Evolutionary conservation across 1,140 invertebrate species (phyloP).

Genomic region (Drosophila albomicans): DNA sequence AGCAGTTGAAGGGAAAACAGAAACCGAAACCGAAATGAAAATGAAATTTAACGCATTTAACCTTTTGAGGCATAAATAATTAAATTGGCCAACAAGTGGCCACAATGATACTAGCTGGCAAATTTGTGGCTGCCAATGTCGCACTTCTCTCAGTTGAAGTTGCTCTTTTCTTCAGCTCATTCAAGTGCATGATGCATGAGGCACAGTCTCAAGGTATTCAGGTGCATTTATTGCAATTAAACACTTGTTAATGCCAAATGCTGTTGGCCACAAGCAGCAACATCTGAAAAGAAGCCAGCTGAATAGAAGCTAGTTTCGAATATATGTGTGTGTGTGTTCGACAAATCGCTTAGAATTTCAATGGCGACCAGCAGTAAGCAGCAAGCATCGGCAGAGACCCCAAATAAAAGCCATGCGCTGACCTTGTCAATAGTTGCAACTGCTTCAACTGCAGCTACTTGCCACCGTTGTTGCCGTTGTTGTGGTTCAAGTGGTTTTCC

Average conservation of each 20-base stretch:
- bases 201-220: constrained; percentile 68
- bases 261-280: constrained; percentile 57
- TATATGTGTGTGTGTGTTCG: constrained; percentile 13
- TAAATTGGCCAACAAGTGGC: constrained; percentile 45
- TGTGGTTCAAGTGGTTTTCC: constrained; percentile 74
- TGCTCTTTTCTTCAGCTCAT: constrained; percentile 4
- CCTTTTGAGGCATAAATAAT: constrained; percentile 53
- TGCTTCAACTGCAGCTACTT: constrained; percentile 27
- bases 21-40: not conserved
- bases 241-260: constrained; percentile 74
- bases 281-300: constrained; percentile 42
- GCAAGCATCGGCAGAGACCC: constrained; percentile 39
- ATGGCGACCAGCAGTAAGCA: constrained; percentile 49
- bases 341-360: constrained; percentile 68
- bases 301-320: constrained; percentile 12
- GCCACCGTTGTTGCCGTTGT: constrained; percentile 31
- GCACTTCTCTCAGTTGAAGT: not conserved
- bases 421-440: constrained; percentile 71
- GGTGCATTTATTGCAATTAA: constrained; percentile 84
- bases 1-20: constrained; percentile 8
- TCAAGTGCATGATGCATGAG: constrained; percentile 47
- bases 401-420: constrained; percentile 75
- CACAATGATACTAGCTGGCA: constrained; percentile 33
- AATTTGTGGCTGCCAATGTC: constrained; percentile 24
- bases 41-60: constrained; percentile 37